Conservation (phyloP, 2,113 vertebrate species). For the Cephalopterus ornatus region DNA sequence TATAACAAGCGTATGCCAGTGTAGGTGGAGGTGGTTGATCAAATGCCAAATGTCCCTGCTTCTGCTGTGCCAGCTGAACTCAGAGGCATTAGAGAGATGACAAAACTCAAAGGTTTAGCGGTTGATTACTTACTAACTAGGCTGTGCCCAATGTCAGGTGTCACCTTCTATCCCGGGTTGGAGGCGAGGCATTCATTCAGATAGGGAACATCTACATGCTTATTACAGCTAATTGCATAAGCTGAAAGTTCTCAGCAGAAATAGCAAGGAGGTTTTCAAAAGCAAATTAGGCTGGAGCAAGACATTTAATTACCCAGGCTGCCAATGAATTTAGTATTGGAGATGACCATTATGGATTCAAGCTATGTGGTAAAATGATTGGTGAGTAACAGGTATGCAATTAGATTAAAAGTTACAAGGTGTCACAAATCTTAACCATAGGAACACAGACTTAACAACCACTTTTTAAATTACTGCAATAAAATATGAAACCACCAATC, state of each 20-base stretch:
- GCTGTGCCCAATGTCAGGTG: background rate
- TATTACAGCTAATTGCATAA: background rate
- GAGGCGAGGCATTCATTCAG: background rate
- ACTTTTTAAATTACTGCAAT: background rate
- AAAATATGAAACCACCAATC: background rate
- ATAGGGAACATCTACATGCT: background rate
- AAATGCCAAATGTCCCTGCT: constrained; percentile 3
- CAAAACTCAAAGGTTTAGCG: background rate
- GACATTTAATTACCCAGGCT: background rate
- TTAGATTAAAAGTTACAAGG: background rate
- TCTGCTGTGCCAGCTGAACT: background rate
- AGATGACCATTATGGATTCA: background rate
- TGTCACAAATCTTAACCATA: background rate
- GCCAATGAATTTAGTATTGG: background rate
- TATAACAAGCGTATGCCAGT: background rate
- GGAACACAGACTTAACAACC: background rate
- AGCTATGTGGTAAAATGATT: background rate
- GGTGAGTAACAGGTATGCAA: background rate
- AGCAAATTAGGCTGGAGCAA: background rate
- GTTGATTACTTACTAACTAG: background rate
- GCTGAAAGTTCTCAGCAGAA: background rate
- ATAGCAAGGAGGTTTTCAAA: background rate
- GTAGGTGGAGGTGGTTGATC: background rate
- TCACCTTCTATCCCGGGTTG: background rate
- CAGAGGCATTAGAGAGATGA: background rate